phyloP scores from a whole-genome alignment of 2,888 invertebrate species.

The Rhyacophila evoluta region DNA sequence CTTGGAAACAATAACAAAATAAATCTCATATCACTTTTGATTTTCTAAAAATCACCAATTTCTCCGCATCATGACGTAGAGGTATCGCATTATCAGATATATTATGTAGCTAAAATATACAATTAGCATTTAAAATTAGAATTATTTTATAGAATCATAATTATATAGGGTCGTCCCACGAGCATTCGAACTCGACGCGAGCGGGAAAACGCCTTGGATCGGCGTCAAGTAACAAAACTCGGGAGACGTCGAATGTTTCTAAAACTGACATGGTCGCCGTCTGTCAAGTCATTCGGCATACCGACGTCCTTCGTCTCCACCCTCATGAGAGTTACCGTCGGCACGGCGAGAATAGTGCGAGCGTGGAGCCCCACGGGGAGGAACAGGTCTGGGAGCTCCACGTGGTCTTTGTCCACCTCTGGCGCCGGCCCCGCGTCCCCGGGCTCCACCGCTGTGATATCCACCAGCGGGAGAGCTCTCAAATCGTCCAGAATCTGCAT shows the following conservation, averaged over 20 bases:
- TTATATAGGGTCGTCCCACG: not conserved
- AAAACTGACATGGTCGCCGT: not conserved
- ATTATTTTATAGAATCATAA: conserved; percentile 17
- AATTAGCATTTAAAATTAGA: conserved; percentile 22
- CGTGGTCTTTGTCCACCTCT: conserved; percentile 57
- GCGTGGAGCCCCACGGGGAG: conserved; percentile 57
- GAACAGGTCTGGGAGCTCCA: conserved; percentile 57
- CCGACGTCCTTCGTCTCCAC: conserved; percentile 55
- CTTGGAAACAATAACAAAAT: conserved; percentile 15
- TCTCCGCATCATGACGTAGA: conserved; percentile 22
- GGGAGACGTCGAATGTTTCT: not conserved
- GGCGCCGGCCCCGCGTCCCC: conserved; percentile 63
- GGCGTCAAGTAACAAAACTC: not conserved
- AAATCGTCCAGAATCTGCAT: conserved; percentile 49
- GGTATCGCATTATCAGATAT: conserved; percentile 24
- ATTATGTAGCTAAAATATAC: conserved; percentile 21
- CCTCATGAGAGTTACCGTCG: conserved; percentile 57
- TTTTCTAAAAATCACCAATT: conserved; percentile 34
- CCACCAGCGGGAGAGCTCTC: conserved; percentile 57
- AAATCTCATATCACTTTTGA: conserved; percentile 27
- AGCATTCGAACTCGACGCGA: not conserved
- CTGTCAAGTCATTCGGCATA: conserved; percentile 44
- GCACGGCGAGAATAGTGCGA: conserved; percentile 63
- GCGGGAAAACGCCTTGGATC: not conserved
- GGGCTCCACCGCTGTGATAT: conserved; percentile 62